phyloP scores from a whole-genome alignment of 2,113 vertebrate genomes.

The Phyllostomus hastatus region DNA sequence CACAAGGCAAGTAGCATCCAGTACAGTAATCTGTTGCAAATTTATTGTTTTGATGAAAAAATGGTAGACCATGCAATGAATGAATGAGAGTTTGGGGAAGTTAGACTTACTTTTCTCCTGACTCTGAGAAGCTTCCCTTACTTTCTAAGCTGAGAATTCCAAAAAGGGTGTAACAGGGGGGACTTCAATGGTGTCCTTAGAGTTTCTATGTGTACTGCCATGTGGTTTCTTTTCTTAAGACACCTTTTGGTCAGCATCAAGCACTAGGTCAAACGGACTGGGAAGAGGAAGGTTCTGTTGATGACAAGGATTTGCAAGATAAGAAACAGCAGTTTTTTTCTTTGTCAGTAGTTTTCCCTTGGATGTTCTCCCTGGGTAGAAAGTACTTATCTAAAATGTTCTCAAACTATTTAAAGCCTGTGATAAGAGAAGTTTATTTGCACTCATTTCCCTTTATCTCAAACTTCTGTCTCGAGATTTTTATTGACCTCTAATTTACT shows the following conservation, averaged over 20 bases:
- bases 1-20: neutral
- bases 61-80: neutral
- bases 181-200: neutral
- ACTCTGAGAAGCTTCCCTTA: neutral
- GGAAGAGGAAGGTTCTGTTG: neutral
- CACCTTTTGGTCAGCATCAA: neutral
- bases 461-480: neutral
- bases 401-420: conserved; percentile 4
- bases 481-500: neutral
- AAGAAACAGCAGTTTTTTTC: neutral
- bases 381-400: neutral
- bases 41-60: neutral
- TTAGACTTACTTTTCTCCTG: neutral
- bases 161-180: too few species aligned
- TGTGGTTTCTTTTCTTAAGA: neutral
- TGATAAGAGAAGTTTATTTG: neutral
- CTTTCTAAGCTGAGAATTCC: neutral
- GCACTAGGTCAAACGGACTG: neutral
- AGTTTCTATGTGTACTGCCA: neutral
- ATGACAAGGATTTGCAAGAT: neutral
- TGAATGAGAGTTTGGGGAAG: neutral
- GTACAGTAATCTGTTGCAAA: neutral
- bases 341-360: neutral
- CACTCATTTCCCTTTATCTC: neutral
- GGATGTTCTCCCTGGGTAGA: neutral